These are phyloP conservation scores for Orthosia gracilis DNA, from an alignment of 2,888 invertebrate species.

Conservation along the genomic window DNA sequence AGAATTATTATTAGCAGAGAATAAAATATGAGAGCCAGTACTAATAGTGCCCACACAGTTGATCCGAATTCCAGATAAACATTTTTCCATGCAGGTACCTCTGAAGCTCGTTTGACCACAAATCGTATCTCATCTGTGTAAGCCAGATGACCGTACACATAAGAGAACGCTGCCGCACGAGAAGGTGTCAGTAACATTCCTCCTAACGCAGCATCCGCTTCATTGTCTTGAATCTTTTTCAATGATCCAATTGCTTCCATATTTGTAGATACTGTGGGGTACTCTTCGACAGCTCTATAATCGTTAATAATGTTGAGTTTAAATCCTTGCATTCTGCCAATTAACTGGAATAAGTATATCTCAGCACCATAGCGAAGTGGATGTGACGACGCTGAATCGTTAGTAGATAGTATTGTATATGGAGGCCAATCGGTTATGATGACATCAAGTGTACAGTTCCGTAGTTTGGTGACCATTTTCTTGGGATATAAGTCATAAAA, in stretches of 20 bases:
- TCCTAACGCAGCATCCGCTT: slow-evolving; percentile 52
- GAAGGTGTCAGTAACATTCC: slow-evolving; percentile 55
- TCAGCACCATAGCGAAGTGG: slow-evolving; percentile 66
- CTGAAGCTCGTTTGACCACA: slow-evolving; percentile 48
- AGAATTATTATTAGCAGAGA: slow-evolving; percentile 48
- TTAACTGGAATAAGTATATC: slow-evolving; percentile 70
- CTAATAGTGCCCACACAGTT: slow-evolving; percentile 58
- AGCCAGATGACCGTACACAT: slow-evolving; percentile 42
- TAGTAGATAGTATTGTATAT: slow-evolving; percentile 40
- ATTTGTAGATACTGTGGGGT: slow-evolving; percentile 66
- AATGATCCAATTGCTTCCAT: slow-evolving; percentile 71
- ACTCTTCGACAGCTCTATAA: slow-evolving; percentile 63
- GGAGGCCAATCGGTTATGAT: slow-evolving; percentile 77
- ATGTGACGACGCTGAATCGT: slow-evolving; percentile 27
- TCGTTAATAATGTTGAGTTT: slow-evolving; percentile 70
- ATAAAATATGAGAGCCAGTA: slow-evolving; percentile 51
- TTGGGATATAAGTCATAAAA: slow-evolving; percentile 67
- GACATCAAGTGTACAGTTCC: slow-evolving; percentile 75
- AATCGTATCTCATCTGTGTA: slow-evolving; percentile 59
- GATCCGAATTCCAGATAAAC: slow-evolving; percentile 65
- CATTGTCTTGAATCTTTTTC: slow-evolving; percentile 57
- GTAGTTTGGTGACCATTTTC: slow-evolving; percentile 71
- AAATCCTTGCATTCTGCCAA: slow-evolving; percentile 74
- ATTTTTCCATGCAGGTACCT: slow-evolving; percentile 59
- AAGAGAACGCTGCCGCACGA: slow-evolving; percentile 54